Conservation (phyloP, 2,797 vertebrate species). For the Thalassophryne amazonica region DNA sequence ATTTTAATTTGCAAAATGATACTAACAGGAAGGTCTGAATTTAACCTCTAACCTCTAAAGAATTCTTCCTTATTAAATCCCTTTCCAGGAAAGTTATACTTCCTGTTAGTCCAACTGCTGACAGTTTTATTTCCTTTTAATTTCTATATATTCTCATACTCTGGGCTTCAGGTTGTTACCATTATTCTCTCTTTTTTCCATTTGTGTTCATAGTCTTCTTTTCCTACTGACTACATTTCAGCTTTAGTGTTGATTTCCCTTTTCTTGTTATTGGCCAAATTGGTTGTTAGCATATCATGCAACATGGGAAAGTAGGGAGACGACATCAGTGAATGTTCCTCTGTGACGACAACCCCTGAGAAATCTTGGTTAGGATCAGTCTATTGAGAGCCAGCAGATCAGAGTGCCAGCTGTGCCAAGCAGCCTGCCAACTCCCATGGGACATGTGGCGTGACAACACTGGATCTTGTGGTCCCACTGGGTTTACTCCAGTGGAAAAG, state of each 20-base stretch:
- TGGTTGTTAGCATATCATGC: background rate
- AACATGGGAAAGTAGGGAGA: background rate
- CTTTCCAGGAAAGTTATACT: too few relatives aligned
- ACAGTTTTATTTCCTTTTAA: too few relatives aligned
- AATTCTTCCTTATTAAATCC: too few relatives aligned
- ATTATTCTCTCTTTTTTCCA: too few relatives aligned
- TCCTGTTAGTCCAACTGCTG: too few relatives aligned
- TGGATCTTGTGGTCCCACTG: conserved; percentile 25
- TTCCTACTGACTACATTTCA: background rate
- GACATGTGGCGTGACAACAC: conserved; percentile 27
- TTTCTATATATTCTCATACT: too few relatives aligned
- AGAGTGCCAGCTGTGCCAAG: conserved; percentile 45
- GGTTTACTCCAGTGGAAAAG: conserved; percentile 24
- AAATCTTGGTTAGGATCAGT: conserved; percentile 8
- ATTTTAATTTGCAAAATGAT: too few relatives aligned
- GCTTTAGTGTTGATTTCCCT: background rate
- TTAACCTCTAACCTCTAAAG: too few relatives aligned
- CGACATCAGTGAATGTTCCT: conserved; percentile 2
- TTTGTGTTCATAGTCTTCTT: background rate
- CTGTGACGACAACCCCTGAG: conserved; percentile 16
- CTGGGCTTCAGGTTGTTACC: too few relatives aligned
- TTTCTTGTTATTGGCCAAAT: background rate
- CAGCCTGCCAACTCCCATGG: conserved; percentile 38
- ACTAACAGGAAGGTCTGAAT: too few relatives aligned
- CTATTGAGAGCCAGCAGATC: conserved; percentile 30